Evolutionary conservation across 37 sponge, comb jelly and placozoan genomes (phyloP).

Genomic region (Oopsacas minuta): DNA sequence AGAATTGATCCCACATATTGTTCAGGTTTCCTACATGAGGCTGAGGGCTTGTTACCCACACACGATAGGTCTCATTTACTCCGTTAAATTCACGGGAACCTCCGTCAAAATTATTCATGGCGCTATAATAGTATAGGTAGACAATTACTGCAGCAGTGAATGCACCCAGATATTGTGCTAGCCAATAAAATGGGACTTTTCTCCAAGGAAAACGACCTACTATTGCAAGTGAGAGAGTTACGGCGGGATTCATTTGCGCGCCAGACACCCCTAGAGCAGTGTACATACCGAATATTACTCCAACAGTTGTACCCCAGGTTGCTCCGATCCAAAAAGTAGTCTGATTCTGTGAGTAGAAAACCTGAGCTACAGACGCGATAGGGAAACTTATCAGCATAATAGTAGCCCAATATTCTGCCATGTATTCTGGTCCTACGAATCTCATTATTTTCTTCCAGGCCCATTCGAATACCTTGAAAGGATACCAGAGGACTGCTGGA

Average conservation of each 20-base stretch:
- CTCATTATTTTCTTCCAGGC: neutral
- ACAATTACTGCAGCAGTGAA: slow-evolving; percentile 50
- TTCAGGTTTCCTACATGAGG: slow-evolving; percentile 28
- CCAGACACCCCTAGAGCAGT: slow-evolving; percentile 53
- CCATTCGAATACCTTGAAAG: slow-evolving; percentile 4
- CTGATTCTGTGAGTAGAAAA: neutral
- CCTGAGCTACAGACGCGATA: neutral
- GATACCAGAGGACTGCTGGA: neutral
- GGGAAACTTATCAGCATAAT: neutral
- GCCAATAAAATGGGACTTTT: slow-evolving; percentile 44
- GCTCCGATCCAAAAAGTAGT: slow-evolving; percentile 5
- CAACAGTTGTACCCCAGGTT: slow-evolving; percentile 18
- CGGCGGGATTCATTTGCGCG: slow-evolving; percentile 79
- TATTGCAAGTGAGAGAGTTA: slow-evolving; percentile 56
- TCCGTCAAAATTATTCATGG: neutral
- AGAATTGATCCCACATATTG: slow-evolving; percentile 61
- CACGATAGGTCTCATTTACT: slow-evolving; percentile 19
- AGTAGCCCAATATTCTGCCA: neutral
- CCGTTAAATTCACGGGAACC: neutral
- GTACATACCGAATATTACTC: slow-evolving; percentile 47
- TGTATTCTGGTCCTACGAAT: slow-evolving; percentile 8
- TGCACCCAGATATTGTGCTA: slow-evolving; percentile 60
- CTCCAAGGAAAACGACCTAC: slow-evolving; percentile 6
- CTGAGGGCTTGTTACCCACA: slow-evolving; percentile 65
- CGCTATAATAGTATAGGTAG: neutral